Conservation (phyloP, 2,888 invertebrate genomes). For the Pterostichus madidus region DNA sequence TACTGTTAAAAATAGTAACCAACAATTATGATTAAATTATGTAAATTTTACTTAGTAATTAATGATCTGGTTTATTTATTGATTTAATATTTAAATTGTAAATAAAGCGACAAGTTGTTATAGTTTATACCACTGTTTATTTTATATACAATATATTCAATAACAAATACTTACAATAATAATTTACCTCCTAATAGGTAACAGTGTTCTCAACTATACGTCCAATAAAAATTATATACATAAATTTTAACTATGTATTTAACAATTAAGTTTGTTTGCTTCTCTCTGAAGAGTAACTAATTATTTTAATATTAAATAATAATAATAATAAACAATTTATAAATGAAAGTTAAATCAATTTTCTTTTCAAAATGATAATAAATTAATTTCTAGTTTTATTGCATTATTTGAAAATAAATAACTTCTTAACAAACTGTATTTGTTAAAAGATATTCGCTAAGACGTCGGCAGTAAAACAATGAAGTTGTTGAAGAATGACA, state of each 20-base stretch:
- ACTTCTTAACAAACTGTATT: slow-evolving; percentile 35
- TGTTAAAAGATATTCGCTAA: slow-evolving; percentile 19
- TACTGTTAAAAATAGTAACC: slow-evolving; percentile 43
- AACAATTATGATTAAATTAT: slow-evolving; percentile 41
- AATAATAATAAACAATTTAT: slow-evolving; percentile 8
- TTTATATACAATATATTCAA: slow-evolving; percentile 59
- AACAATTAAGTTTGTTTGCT: not conserved
- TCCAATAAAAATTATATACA: slow-evolving; percentile 47
- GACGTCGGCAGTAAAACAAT: slow-evolving; percentile 6
- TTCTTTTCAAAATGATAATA: slow-evolving; percentile 2
- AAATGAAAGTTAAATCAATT: not conserved
- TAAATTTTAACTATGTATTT: slow-evolving; percentile 12
- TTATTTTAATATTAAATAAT: slow-evolving; percentile 1
- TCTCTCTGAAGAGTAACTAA: not conserved
- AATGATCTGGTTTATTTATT: slow-evolving; percentile 45
- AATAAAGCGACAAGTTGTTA: slow-evolving; percentile 23
- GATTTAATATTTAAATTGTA: slow-evolving; percentile 37
- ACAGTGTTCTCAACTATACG: not conserved
- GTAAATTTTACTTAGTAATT: slow-evolving; percentile 10
- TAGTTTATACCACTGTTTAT: slow-evolving; percentile 32
- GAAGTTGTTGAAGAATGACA: slow-evolving; percentile 14
- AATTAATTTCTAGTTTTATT: slow-evolving; percentile 17
- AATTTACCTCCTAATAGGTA: slow-evolving; percentile 34
- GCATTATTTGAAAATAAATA: slow-evolving; percentile 52
- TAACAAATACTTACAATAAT: slow-evolving; percentile 55